phyloP scores from a whole-genome alignment of 2,113 vertebrate species.

The Vimba vimba region DNA sequence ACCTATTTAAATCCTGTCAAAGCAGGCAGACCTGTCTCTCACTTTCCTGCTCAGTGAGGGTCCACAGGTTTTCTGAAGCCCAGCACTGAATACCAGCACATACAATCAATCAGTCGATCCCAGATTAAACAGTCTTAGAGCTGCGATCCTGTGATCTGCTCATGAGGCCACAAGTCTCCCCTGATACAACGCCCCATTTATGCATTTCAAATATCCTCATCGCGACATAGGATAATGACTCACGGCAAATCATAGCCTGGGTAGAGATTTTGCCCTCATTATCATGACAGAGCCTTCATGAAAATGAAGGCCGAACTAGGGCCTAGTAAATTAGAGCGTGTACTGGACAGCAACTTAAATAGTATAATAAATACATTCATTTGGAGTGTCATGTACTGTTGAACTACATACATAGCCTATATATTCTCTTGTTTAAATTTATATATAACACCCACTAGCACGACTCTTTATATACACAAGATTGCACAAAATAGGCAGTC shows the following conservation, averaged over 20 bases:
- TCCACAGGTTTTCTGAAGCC: neutral
- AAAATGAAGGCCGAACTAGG: neutral
- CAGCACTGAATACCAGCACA: conserved; percentile 1
- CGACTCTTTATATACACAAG: neutral
- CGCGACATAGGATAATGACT: conserved; percentile 16
- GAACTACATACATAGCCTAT: neutral
- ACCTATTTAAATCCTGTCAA: conserved; percentile 72
- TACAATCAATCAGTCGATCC: neutral
- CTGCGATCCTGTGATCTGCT: neutral
- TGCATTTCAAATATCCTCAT: conserved; percentile 5
- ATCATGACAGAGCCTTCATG: conserved; percentile 43
- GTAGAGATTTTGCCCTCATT: conserved; percentile 23
- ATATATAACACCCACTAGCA: neutral
- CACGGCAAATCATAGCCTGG: neutral
- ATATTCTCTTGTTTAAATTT: neutral
- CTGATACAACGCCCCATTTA: neutral
- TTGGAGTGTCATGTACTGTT: conserved; percentile 3
- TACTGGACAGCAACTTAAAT: neutral
- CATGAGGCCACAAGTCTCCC: neutral
- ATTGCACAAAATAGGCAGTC: neutral
- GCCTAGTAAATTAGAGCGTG: neutral
- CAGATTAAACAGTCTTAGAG: neutral
- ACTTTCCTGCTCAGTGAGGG: conserved; percentile 16
- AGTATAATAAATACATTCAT: conserved; percentile 11
- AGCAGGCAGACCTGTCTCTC: conserved; percentile 59